Evolutionary conservation across 2,113 vertebrate species (phyloP).

Genomic region (Isurus oxyrinchus): DNA sequence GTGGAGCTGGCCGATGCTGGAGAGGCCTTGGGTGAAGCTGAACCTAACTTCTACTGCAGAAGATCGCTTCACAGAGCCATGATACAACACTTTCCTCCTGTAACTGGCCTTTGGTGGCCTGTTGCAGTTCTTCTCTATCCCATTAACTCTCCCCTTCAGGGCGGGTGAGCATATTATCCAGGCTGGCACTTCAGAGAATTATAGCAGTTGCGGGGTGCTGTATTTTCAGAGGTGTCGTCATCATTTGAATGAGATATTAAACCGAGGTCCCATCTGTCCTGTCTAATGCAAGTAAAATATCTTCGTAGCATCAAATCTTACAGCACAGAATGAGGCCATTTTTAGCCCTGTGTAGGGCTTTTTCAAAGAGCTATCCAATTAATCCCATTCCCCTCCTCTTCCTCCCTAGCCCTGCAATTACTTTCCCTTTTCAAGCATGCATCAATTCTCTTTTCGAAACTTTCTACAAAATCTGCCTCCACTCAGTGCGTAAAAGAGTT

Average conservation of each 20-base stretch:
- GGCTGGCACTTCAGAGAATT: not conserved
- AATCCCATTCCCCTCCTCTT: not conserved
- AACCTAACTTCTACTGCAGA: too few relatives aligned
- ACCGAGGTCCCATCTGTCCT: not conserved
- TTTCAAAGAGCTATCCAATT: too few relatives aligned
- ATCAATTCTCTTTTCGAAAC: not conserved
- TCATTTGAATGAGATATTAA: not conserved
- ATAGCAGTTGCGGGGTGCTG: too few relatives aligned
- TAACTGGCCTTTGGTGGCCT: not conserved
- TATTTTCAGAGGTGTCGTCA: not conserved
- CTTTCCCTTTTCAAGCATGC: not conserved
- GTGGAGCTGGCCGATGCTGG: too few relatives aligned
- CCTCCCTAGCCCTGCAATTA: not conserved
- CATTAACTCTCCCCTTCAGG: not conserved
- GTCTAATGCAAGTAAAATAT: not conserved
- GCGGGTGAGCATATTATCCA: not conserved
- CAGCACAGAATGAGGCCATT: not conserved
- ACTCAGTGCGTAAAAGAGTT: too few relatives aligned
- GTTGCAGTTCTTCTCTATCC: not conserved
- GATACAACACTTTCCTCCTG: not conserved
- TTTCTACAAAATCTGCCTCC: not conserved
- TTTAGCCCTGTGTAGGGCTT: too few relatives aligned
- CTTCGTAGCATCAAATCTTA: not conserved
- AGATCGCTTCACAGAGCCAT: too few relatives aligned
- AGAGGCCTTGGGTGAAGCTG: too few relatives aligned